Evolutionary conservation across 2,797 vertebrate species (phyloP).

Genomic region (Morus bassanus): DNA sequence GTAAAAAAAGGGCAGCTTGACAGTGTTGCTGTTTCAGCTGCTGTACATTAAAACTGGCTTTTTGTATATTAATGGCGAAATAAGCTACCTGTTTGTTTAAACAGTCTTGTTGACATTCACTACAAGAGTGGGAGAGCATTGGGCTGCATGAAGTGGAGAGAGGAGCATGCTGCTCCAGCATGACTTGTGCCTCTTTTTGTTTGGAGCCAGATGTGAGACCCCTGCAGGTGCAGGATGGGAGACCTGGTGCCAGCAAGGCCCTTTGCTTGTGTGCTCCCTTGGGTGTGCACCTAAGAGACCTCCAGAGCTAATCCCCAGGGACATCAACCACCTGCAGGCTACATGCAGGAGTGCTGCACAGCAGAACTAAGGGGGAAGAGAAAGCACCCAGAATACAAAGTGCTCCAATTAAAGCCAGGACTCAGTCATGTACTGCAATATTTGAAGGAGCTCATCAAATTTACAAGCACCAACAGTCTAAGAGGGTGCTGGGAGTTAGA

Average conservation of each 20-base stretch:
- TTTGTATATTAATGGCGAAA: neutral
- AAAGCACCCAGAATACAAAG: neutral
- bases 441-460: neutral
- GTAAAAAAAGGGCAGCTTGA: neutral
- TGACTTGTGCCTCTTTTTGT: accelerated
- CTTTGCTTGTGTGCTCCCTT: neutral
- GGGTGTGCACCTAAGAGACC: too few species aligned
- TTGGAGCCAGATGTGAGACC: neutral
- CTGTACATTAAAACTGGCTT: neutral
- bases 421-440: neutral
- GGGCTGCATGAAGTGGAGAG: neutral
- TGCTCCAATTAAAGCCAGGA: neutral
- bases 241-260: accelerated
- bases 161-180: neutral
- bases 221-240: neutral
- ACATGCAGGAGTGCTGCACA: accelerated
- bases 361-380: neutral
- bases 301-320: neutral
- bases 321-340: neutral
- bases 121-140: accelerated
- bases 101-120: neutral
- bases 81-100: neutral
- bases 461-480: neutral
- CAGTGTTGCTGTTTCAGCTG: neutral
- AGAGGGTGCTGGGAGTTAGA: neutral